Percentiles rank a stretch among this genome's conserved stretches.
phyloP scores from a whole-genome alignment of 2,797 vertebrate species.

The Amniataba percoides region DNA sequence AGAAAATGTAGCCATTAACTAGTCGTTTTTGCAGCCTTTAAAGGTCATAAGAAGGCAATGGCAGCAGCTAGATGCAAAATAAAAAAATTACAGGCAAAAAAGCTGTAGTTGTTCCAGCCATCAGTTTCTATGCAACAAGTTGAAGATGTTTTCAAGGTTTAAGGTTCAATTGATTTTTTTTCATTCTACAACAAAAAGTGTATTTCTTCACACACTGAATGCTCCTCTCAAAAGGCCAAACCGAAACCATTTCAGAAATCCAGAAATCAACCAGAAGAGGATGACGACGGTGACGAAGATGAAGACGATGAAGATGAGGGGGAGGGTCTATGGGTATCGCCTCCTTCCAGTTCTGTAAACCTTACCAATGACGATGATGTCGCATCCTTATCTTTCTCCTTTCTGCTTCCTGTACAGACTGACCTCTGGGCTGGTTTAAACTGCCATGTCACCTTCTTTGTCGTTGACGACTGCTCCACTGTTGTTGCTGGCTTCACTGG shows the following conservation, averaged over 20 bases:
- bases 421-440: constrained; percentile 82
- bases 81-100: constrained; percentile 46
- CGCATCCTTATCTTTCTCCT: constrained; percentile 75
- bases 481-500: constrained; percentile 3
- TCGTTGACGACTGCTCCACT: constrained; percentile 47
- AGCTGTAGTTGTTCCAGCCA: constrained; percentile 23
- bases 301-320: constrained; percentile 77
- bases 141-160: constrained; percentile 17
- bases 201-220: constrained; percentile 27
- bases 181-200: too few relatives aligned
- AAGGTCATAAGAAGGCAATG: constrained; percentile 62
- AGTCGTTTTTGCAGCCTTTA: constrained; percentile 57
- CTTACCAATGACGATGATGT: constrained; percentile 50
- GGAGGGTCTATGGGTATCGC: constrained; percentile 47
- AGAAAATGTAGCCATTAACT: constrained; percentile 46
- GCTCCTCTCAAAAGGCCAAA: constrained; percentile 14
- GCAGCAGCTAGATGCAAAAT: constrained; percentile 59
- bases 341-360: constrained; percentile 49
- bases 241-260: not conserved
- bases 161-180: too few relatives aligned
- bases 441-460: constrained; percentile 84
- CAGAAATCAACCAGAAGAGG: constrained; percentile 74
- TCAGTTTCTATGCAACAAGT: constrained; percentile 26
- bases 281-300: constrained; percentile 76
- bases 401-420: constrained; percentile 82